Evolutionary conservation across 2,113 vertebrate genomes (phyloP).

Genomic region (Lepus europaeus): DNA sequence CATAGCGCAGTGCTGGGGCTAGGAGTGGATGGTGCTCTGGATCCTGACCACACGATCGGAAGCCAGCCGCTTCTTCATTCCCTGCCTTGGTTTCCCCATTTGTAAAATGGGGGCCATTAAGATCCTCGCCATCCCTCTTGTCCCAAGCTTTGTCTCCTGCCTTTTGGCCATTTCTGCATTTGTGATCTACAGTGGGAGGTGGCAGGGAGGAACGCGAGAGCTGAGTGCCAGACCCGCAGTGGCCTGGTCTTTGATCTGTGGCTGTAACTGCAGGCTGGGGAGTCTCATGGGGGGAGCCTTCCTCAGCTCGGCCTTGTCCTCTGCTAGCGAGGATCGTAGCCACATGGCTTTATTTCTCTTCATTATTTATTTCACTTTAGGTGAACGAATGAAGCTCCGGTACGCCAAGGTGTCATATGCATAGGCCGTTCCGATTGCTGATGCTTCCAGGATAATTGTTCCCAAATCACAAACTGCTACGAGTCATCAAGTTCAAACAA

Average conservation of each 20-base stretch:
- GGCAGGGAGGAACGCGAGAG: neutral
- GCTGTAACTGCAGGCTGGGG: too few relatives aligned
- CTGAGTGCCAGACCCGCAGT: neutral
- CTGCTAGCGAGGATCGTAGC: neutral
- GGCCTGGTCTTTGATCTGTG: neutral
- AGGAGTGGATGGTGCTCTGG: neutral
- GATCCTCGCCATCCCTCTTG: neutral
- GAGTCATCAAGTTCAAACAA: constrained; percentile 63
- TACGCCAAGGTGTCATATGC: neutral
- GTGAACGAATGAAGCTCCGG: neutral
- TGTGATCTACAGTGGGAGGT: neutral
- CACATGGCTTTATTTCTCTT: neutral
- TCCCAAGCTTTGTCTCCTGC: neutral
- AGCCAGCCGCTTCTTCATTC: neutral
- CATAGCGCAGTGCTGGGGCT: neutral
- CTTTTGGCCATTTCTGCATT: neutral
- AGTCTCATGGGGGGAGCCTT: neutral
- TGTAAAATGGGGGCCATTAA: neutral
- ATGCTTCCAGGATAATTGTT: constrained; percentile 9
- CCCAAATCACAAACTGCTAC: neutral
- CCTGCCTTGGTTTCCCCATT: neutral
- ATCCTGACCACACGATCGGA: neutral
- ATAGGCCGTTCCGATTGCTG: neutral
- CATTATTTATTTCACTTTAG: neutral
- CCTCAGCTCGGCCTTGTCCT: neutral